Evolutionary conservation across 1,140 invertebrate genomes (phyloP), one percentile per base, ranked within the genome.

Genomic region (Hestina assimilis): DNA sequence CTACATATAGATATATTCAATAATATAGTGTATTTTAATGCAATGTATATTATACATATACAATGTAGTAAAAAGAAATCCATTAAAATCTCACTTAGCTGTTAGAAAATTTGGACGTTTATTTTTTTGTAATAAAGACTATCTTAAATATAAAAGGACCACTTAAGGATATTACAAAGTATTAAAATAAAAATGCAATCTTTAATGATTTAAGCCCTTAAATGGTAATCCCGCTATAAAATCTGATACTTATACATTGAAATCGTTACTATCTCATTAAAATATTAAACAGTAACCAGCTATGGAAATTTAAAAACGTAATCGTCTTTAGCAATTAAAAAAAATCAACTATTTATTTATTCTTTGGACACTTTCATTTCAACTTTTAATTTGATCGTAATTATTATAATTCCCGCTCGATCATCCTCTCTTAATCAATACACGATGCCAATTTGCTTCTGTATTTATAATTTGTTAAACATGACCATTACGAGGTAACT

Each of bases 381-480:
- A 21, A n/a, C 4, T 35, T 48, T 24, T 14, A 14, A 14, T 45
- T 28, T 38, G n/a, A 19, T 17, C 33, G 33, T 3, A 20, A 35
- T 46, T n/a, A 46, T 48, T 48, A 48, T 35, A 33, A 4, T 47
- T n/a, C 28, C 33, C 33, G 17, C 31, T 28, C 20, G 14, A 52
- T 8, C 38, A 29, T 35, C 24, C 19, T 28, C 24, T n/a, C 42
- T 54, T n/a, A n/a, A 42, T 54, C 52, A 54, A 6, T 26, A 0
- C 29, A 26, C 26, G 38, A 46, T 23, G 7, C 11, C 41, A 15
- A 45, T 26, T 43, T 47, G 50, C 58, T 58, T 51, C 63, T 53
- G 58, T 54, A 45, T 57, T 50, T 56, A 54, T 40, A 53, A 59
- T 54, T 54, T 38, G 20, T 29, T 48, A 43, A 28, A 48, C 38